These are phyloP conservation scores for Halcyon senegalensis DNA, from an alignment of 2,113 vertebrate genomes.

Conservation along the genomic window DNA sequence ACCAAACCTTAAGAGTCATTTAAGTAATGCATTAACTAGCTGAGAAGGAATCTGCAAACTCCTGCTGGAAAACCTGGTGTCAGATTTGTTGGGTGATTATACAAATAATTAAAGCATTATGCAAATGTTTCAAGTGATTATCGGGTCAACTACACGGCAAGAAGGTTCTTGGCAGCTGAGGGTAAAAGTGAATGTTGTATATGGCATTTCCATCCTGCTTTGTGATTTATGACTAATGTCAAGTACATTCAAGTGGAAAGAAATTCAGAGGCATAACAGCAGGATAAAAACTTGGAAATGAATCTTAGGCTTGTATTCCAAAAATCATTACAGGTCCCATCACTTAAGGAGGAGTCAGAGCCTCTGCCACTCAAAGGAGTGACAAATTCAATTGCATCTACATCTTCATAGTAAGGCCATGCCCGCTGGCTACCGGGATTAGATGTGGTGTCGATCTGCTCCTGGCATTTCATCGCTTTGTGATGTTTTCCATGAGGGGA, in stretches of 20 bases:
- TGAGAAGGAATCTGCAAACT: background rate
- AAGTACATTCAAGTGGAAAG: conserved; percentile 20
- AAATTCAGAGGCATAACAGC: background rate
- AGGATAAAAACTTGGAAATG: conserved; percentile 3
- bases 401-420: background rate
- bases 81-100: conserved; percentile 3
- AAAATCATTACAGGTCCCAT: background rate
- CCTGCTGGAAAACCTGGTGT: background rate
- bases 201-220: background rate
- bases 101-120: background rate
- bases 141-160: background rate
- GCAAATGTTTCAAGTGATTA: background rate
- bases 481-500: background rate
- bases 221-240: conserved; percentile 27
- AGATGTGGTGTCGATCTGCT: background rate
- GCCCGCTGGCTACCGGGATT: background rate
- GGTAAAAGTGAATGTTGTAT: background rate
- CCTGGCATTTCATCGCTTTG: background rate
- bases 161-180: background rate
- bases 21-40: background rate
- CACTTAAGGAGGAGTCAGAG: background rate
- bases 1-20: background rate
- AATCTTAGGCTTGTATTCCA: background rate
- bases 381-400: conserved; percentile 11
- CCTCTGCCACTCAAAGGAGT: background rate